Base-by-base conservation (phyloP, 1,140 invertebrate genomes). In the Orchesella cincta region DNA sequence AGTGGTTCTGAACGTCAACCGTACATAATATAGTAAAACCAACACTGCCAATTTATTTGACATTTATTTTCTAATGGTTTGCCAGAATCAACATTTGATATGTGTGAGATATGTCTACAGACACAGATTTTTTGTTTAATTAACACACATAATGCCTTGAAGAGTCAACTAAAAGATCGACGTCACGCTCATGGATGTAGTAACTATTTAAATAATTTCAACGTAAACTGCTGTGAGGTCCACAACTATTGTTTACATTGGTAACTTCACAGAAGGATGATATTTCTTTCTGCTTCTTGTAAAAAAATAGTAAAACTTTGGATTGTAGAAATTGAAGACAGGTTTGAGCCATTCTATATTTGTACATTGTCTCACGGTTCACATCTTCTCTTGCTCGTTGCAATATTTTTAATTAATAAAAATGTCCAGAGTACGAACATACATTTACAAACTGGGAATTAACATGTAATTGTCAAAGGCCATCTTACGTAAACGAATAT, bases 41-140 rank as follows among this genome's bases (percentile, higher is more conserved):
- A 46, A 46, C 39, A 46, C 5, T 46, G 39, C 18, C 39, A 46
- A 46, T 46, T 46, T 46, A 46, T 46, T 46, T 46, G 39, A 46
- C 39, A 46, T 46, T 46, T 46, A 8, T 46, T 46, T 46, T 46
- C 18, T 46, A 46, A 5, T 46, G 5, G 39, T 46, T 46, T 18
- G 39, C 5, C 5, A 46, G 39, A 46, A 18, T 46, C 39, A 57
- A 57, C 54, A 57, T 57, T 57, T 57, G 54, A 57, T 57, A 57
- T 26, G 54, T 57, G 54, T 57, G 54, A 57, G 54, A 57, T 57
- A 5, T 57, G 8, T 57, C 26, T 57, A 57, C 5, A n/a, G n/a
- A n/a, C n/a, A n/a, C n/a, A n/a, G 12, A 57, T 8, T 57, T 57
- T 57, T 57, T 57, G 54, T 57, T 57, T 57, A 57, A 57, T 57